Conservation (phyloP, 1,140 invertebrate genomes). For the Apolygus lucorum region DNA sequence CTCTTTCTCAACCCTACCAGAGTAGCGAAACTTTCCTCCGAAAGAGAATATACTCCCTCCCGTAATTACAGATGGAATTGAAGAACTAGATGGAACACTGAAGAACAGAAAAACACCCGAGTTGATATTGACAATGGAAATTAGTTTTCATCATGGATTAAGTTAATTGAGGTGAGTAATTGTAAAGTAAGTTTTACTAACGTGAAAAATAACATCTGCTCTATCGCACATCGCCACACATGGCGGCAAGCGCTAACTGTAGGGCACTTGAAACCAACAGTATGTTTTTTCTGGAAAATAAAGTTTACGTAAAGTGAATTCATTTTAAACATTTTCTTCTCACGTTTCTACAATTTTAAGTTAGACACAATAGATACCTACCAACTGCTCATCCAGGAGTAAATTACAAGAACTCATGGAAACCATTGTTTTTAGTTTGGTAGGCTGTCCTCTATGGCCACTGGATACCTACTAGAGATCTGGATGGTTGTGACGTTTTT, state of each 20-base stretch:
- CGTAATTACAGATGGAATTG: conserved; percentile 75
- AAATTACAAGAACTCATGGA: too few relatives aligned
- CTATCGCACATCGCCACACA: conserved; percentile 91
- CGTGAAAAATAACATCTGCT: conserved; percentile 97
- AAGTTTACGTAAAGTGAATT: too few relatives aligned
- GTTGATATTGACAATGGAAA: background rate
- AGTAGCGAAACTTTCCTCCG: conserved; percentile 88
- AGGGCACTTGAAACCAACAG: conserved; percentile 90
- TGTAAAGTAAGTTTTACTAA: conserved; percentile 57
- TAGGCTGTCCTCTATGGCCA: too few relatives aligned
- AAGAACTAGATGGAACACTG: conserved; percentile 75
- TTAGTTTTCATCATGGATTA: background rate
- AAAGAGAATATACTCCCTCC: conserved; percentile 90
- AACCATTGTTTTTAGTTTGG: too few relatives aligned
- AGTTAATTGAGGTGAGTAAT: background rate
- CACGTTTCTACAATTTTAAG: too few relatives aligned
- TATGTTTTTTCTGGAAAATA: conserved; percentile 83
- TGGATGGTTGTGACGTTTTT: too few relatives aligned
- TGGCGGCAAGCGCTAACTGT: conserved; percentile 82
- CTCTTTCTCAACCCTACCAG: conserved; percentile 78
- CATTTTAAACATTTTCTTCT: too few relatives aligned
- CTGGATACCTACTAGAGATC: too few relatives aligned
- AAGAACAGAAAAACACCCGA: conserved; percentile 31
- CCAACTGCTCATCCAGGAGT: too few relatives aligned
- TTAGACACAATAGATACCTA: too few relatives aligned